Base-by-base conservation (phyloP, 2,113 vertebrate genomes). In the Platycercus adscitus region DNA sequence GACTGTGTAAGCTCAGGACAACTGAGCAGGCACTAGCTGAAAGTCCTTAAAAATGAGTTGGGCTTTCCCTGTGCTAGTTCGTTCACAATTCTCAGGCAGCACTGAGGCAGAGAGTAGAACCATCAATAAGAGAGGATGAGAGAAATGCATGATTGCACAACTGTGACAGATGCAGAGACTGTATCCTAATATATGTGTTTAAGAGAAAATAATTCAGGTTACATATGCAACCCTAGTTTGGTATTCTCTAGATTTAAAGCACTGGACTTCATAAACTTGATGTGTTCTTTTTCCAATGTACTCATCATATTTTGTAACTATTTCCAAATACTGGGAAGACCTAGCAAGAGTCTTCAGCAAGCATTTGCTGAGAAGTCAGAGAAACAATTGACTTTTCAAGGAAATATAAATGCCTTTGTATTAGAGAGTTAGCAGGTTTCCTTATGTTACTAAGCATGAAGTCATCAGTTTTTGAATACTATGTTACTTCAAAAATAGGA, bases 231-330 rank as follows among this genome's bases (percentile, higher is more conserved):
- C 44, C 46, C 35, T 18, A 61, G 41, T 53, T 92, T 96, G 92
- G 88, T 89, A 89, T 90, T 86, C 61, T 88, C 86, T 91, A 92
- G 53, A 92, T 91, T 94, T 84, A 96, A 96, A 96, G 91, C 88
- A 79, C 72, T 58, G n/a, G 81, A 84, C 44, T 93, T 85, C 28
- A 43, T 41, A 60, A 81, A 81, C 35, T 41, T 3, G 0, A 44
- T 16, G 13, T 25, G 28, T 53, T 91, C 37, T 75, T 84, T 16
- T 81, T 52, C 69, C 39, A 77, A 24, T 18, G 58, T 60, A 76
- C 78, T 70, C 6, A 18, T 31, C 6, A 17, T 28, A 39, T 79
- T 91, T 72, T 65, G 5, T 78, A 90, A 80, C 44, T 25, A 85
- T 80, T 80, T 58, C 86, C 81, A 81, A 87, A 68, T 69, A 71